Evolutionary conservation across 2,888 invertebrate species (phyloP).

Genomic region (Ypsolopha scabrella): DNA sequence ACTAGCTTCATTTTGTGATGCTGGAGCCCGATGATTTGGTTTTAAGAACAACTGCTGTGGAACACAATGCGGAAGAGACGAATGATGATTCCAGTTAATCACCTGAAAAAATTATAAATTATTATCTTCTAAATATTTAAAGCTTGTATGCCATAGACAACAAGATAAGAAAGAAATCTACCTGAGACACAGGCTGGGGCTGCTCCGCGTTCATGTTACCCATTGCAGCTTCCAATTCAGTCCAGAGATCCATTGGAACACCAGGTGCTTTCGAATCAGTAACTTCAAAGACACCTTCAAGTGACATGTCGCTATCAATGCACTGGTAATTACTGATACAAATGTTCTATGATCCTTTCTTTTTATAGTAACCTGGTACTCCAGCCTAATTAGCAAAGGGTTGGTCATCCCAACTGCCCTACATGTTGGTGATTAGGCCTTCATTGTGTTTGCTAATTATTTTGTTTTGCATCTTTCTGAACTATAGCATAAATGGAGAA

Average conservation of each 20-base stretch:
- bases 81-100: too few species aligned
- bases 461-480: background rate
- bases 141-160: too few species aligned
- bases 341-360: background rate
- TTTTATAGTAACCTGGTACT: background rate
- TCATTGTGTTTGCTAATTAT: background rate
- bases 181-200: background rate
- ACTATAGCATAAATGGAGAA: too few species aligned
- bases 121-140: too few species aligned
- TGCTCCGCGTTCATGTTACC: background rate
- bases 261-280: background rate
- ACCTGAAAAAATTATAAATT: too few species aligned
- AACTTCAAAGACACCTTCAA: background rate
- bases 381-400: constrained; percentile 1
- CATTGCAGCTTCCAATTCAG: background rate
- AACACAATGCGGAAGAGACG: too few species aligned
- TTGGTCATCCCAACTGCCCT: background rate
- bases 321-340: constrained; percentile 1
- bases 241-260: background rate
- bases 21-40: too few species aligned
- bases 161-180: background rate
- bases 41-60: too few species aligned
- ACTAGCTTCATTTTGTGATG: too few species aligned
- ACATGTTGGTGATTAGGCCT: background rate
- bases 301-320: background rate